phyloP scores from a whole-genome alignment of 1,140 invertebrate genomes.

The Gyrodactylus salaris region DNA sequence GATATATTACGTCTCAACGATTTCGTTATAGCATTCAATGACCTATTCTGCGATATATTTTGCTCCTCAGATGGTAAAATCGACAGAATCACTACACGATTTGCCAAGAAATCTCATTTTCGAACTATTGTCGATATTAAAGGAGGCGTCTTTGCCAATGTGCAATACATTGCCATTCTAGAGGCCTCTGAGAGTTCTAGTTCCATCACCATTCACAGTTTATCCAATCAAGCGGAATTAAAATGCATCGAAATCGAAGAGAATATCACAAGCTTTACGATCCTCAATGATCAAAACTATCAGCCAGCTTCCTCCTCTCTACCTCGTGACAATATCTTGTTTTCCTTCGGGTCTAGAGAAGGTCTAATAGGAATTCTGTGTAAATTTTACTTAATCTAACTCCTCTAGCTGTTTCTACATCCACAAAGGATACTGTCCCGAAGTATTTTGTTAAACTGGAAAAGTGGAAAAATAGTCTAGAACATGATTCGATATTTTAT shows the following conservation, averaged over 20 bases:
- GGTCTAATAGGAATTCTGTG: not conserved
- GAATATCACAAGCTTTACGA: not conserved
- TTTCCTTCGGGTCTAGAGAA: not conserved
- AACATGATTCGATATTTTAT: not conserved
- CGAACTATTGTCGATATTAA: not conserved
- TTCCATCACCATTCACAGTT: not conserved
- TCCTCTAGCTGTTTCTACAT: not conserved
- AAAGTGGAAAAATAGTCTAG: not conserved
- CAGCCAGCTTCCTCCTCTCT: not conserved
- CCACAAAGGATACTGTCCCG: not conserved
- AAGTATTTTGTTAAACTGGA: not conserved
- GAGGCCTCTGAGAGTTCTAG: not conserved
- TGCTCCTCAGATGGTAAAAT: not conserved
- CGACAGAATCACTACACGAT: not conserved
- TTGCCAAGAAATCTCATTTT: not conserved
- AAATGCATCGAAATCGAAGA: not conserved
- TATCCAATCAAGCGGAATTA: not conserved
- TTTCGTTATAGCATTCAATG: not conserved
- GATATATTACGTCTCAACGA: not conserved
- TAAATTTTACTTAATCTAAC: not conserved
- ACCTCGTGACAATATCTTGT: not conserved
- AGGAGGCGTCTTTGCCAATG: not conserved
- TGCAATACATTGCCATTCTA: not conserved
- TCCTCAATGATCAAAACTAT: not conserved
- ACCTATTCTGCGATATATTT: not conserved